These are phyloP conservation scores for Urocolius indicus DNA, from an alignment of 2,113 vertebrate species.

Conservation along the genomic window DNA sequence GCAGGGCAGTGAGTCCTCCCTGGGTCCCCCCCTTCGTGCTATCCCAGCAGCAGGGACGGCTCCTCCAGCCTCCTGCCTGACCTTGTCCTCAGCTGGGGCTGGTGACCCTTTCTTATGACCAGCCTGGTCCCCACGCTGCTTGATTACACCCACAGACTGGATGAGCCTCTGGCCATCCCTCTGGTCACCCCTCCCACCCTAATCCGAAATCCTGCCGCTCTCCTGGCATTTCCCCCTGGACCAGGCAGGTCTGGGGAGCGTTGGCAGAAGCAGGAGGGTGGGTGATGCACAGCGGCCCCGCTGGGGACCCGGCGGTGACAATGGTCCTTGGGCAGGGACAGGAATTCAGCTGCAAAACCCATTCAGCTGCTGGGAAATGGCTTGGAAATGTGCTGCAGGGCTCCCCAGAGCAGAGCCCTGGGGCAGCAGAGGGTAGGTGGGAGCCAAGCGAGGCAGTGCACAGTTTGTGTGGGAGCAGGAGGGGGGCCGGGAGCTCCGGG, in stretches of 20 bases:
- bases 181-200: not conserved
- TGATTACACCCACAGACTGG: not conserved
- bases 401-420: not conserved
- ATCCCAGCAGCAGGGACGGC: not conserved
- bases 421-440: fast-evolving
- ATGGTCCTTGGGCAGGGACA: not conserved
- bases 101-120: not conserved
- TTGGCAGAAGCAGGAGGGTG: not conserved
- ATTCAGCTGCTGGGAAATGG: not conserved
- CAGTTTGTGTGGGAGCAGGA: not conserved
- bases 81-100: fast-evolving
- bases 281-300: not conserved
- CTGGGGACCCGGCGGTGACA: not conserved
- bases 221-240: not conserved
- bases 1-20: not conserved
- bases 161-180: not conserved
- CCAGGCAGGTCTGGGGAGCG: fast-evolving
- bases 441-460: not conserved
- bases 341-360: not conserved
- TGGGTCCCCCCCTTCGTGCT: fast-evolving
- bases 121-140: not conserved
- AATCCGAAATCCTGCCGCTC: fast-evolving
- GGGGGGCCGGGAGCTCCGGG: not conserved
- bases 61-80: not conserved
- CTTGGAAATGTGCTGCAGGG: not conserved